Base-by-base conservation (phyloP, 1,140 invertebrate species). In the Zaprionus kolodkinae region DNA sequence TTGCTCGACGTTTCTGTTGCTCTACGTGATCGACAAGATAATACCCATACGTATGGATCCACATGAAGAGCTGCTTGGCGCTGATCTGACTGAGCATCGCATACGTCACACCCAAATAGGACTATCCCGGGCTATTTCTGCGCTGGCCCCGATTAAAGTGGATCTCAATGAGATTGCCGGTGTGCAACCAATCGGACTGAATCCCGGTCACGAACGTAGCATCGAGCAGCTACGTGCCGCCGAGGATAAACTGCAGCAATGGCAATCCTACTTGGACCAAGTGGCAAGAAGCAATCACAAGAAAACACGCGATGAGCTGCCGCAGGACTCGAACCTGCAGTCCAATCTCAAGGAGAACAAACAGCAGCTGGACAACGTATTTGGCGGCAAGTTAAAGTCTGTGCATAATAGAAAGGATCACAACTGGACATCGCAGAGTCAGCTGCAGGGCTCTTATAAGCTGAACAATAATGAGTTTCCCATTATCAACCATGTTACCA, bases 31-130 rank as follows among this genome's bases (percentile, higher is more conserved):
- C 10, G 95, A 98, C 89, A 95, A 95, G 86, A 93, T 97, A 5
- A 93, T 97, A 79, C 95, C 96, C 7, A 97, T 98, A 61, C 94
- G 97, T 36, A 97, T 98, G 96, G 94, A 95, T 56, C 94, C 95
- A 1, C 95, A 97, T 68, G 96, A 97, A 61, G 97, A 98, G 91
- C 93, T 98, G 17, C 91, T 98, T 1, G 97, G 97, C 3, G 97
- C 97, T 12, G 97, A 98, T 94, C 93, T 98, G 13, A 95, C 96
- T 1, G 97, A 98, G 90, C 97, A 98, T 93, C 94, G 95, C 55
- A 96, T 98, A 30, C 81, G 91, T 3, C 92, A 92, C 64, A 76
- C 85, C 3, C 92, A 94, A 91, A 94, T 94, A 43, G 95, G 95
- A 0, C 89, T 95, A 2, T 95, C 94, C 0, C 88, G 95, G 4